These are phyloP conservation scores for Meiosimyza platycephala DNA, from an alignment of 2,888 invertebrate genomes.

Conservation along the genomic window DNA sequence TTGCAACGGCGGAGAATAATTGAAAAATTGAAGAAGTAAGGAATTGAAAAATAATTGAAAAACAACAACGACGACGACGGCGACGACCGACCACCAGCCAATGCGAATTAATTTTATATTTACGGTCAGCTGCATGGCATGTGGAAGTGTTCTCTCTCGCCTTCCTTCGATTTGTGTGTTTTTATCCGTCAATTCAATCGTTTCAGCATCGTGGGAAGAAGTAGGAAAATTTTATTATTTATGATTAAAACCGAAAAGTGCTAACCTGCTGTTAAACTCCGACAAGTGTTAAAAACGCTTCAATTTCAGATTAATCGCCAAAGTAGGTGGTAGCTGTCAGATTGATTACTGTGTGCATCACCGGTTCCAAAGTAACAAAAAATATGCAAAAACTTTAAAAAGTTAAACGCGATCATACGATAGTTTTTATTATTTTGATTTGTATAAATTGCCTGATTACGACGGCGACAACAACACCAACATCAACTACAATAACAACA, in stretches of 20 bases:
- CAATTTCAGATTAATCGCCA: no score
- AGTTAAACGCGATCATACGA: constrained; percentile 55
- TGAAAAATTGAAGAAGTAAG: neutral
- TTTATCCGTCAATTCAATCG: no score
- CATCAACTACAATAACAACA: neutral
- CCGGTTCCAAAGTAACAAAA: no score
- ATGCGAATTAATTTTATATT: constrained; percentile 15
- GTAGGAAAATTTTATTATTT: neutral
- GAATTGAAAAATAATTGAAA: constrained; percentile 50
- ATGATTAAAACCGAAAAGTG: no score
- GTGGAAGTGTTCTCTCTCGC: constrained; percentile 12
- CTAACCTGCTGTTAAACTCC: no score
- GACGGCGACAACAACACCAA: neutral
- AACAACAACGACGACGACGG: constrained; percentile 32
- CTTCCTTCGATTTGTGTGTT: neutral
- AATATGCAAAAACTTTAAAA: no score
- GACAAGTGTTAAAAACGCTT: no score
- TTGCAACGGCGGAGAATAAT: neutral
- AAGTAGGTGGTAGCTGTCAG: no score
- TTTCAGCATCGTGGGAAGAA: neutral
- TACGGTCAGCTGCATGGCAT: constrained; percentile 5
- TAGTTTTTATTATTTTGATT: constrained; percentile 45
- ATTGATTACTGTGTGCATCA: neutral
- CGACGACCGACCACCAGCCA: no score
- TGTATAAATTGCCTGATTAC: constrained; percentile 11